Conservation (phyloP, 2,797 vertebrate species). For the Sylvilagus floridanus region DNA sequence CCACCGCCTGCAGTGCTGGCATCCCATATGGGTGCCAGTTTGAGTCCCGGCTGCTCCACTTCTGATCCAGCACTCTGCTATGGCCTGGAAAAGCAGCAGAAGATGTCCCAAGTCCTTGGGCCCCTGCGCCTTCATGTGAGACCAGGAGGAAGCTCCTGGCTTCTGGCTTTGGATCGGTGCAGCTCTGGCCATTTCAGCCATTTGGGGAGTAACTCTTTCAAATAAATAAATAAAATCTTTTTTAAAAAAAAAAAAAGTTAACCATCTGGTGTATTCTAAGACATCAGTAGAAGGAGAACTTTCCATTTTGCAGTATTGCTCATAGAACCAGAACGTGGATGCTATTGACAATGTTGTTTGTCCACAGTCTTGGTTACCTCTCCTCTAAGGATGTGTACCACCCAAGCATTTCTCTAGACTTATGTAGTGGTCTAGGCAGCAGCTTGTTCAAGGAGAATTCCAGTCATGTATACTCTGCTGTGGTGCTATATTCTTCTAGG, state of each 20-base stretch:
- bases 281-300: background rate
- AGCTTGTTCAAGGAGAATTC: constrained; percentile 12
- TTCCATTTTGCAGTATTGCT: background rate
- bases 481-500: background rate
- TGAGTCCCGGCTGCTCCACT: too few relatives aligned
- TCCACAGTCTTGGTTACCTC: background rate
- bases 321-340: background rate
- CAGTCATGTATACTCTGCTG: background rate
- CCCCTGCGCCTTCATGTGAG: too few relatives aligned
- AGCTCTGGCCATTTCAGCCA: too few relatives aligned
- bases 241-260: background rate
- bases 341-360: background rate
- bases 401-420: background rate
- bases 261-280: background rate
- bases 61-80: too few relatives aligned
- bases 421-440: background rate
- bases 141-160: too few relatives aligned
- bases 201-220: too few relatives aligned
- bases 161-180: too few relatives aligned
- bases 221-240: too few relatives aligned
- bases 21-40: too few relatives aligned
- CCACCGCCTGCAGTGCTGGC: too few relatives aligned
- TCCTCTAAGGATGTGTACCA: background rate
- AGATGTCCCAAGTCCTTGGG: too few relatives aligned
- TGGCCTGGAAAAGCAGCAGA: too few relatives aligned